Base-by-base conservation (phyloP, 2,113 vertebrate genomes). In the Thunnus maccoyii region DNA sequence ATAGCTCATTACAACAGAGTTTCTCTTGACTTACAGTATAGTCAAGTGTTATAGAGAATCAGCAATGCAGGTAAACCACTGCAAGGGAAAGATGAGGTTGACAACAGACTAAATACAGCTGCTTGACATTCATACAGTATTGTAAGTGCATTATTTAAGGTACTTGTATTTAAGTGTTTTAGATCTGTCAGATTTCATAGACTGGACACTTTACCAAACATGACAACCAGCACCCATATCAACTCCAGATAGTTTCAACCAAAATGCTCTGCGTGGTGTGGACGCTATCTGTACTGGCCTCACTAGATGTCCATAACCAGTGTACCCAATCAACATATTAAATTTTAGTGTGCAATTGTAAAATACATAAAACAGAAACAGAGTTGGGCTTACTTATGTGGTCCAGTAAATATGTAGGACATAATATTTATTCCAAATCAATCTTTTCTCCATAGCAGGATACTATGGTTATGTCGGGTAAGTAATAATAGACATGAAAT, bases 1-100 rank as follows among this genome's bases (percentile, higher is more conserved):
- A 74, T 50, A 44, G 55, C 50, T 65, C 16, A 66, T 68, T 63
- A 73, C 51, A 20, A 20, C 18, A 56, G 20, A 47, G 22, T 71
- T 61, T 71, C 25, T 76, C 46, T 22, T 41, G 14, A 61, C 9
- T 48, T 48, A 9, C 27, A 41, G 36, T 41, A 41, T 41, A 41
- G 36, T 2, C 36, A 41, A 32, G 6, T 52, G 18, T 58, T 51
- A 32, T 8, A 55, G 14, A 61, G 32, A 70, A 61, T 41, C 15
- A 68, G 30, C 9, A 57, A 47, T 15, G 22, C 4, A 27, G 30
- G 25, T 27, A 32, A 48, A 54, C 11, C 1, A n/a, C 25, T 64
- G 25, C 6, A 62, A 75, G 36, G n/a, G 16, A 61, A 54, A 58
- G 16, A 58, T 6, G 4, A 27, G 18, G 8, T 27, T 32, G 14